Evolutionary conservation across 1,140 invertebrate species (phyloP).

Genomic region (Chrysomallon squamiferum): DNA sequence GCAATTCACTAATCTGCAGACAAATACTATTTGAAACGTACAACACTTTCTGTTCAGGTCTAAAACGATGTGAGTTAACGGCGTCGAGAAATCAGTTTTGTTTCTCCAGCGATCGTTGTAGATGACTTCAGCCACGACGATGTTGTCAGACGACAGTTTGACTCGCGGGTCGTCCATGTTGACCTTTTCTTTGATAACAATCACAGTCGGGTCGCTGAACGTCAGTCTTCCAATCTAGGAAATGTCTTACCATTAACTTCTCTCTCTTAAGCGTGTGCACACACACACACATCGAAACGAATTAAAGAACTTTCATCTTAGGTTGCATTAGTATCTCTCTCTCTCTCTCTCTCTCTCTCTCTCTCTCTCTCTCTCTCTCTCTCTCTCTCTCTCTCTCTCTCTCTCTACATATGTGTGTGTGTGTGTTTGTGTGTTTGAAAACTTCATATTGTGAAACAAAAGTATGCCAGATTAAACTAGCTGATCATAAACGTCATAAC

Average conservation of each 20-base stretch:
- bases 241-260: too few species aligned
- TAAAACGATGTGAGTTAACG: not conserved
- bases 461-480: too few species aligned
- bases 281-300: not conserved
- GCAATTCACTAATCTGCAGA: too few species aligned
- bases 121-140: not conserved
- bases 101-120: conserved; percentile 1
- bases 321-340: not conserved
- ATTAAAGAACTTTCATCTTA: not conserved
- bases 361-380: not conserved
- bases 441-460: too few species aligned
- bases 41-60: not conserved
- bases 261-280: not conserved
- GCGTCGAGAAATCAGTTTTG: not conserved
- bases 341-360: too few species aligned
- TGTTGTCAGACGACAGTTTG: not conserved
- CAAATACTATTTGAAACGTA: too few species aligned
- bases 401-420: not conserved
- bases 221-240: not conserved
- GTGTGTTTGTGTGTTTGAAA: not conserved
- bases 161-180: not conserved
- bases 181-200: not conserved
- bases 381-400: not conserved
- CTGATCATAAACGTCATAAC: too few species aligned
- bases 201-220: conserved; percentile 1